Base-by-base conservation (phyloP, 2,888 invertebrate species). In the Oegoconia quadripuncta region DNA sequence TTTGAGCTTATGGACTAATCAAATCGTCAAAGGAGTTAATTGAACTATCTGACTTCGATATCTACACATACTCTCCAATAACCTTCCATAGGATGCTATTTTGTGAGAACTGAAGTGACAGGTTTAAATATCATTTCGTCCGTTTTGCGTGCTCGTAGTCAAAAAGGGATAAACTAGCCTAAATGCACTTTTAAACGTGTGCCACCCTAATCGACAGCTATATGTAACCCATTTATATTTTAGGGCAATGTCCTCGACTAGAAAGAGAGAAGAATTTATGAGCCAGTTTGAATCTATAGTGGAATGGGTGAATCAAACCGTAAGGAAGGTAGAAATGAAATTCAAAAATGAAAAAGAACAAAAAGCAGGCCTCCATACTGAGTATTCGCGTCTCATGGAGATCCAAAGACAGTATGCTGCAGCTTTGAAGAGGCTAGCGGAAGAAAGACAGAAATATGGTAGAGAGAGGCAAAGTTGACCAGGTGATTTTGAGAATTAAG, bases 251-350 rank as follows among this genome's bases (percentile, higher is more conserved):
- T 90, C 92, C 29, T 93, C 94, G 7, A 81, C 90, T 3, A 90
- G 91, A 48, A 92, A 93, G 16, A 93, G 95, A 55, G 96, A 96
- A 60, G 95, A 97, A 66, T 98, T 98, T 72, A 90, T 97, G 64
- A 91, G 93, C 41, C 97, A 98, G 73, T 93, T 98, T 63, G 95
- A 97, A 67, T 90, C 92, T 11, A 97, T 97, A 63, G 94, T 97
- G 2, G 94, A 95, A 18, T 95, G 96, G 58, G 93, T 98, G n/a
- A 93, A 93, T 64, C 93, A 93, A 63, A 96, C 95, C 23, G 93
- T 95, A 59, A 84, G 88, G 22, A 97, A 95, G 83, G 94, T 95
- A 39, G 88, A 88, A 34, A 80, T 80, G 31, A 91, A 90, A 59
- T 89, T 78, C 44, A 70, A 63, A 42, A 62, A 55, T 1, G 86